Evolutionary conservation across 2,888 invertebrate species (phyloP), one percentile per base, ranked within the genome.

Genomic region (Nematopogon swammerdamellus): DNA sequence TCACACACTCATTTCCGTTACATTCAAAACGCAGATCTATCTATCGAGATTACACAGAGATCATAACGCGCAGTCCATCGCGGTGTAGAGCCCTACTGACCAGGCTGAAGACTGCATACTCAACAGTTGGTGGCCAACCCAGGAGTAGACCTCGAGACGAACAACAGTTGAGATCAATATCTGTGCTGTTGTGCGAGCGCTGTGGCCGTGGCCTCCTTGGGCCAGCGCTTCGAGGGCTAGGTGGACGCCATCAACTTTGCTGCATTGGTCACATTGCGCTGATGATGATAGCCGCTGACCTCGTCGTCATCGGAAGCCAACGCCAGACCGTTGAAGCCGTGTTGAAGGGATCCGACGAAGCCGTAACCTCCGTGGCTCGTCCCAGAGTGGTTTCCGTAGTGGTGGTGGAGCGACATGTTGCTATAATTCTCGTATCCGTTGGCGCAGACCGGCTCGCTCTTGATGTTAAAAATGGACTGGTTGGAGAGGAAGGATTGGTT

Each of bases 211-310:
- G 36, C 3, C 11, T 14, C 36, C 25, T 25, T 6, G 36, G n/a
- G 36, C 62, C 72, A 85, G 45, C 53, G 70, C 16, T 14, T n/a
- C 6, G 11, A 48, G 46, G 55, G 74, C 80, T 88, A 91, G 69
- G 91, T 90, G 50, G 91, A 89, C 11, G 91, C 91, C 85, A 92
- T 89, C 54, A 91, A 79, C 67, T 91, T 91, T 50, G 91, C 90
- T 52, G 91, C 89, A 54, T 90, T 89, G 43, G 91, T 90, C 55
- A 91, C 91, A 74, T 91, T 91, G 64, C 91, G 90, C 66, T 91
- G 91, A 71, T 91, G 91, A 64, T 91, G 88, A 70, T 90, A 90
- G 20, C 90, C 88, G 54, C 83, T 83, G 56, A 86, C 82, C 55
- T 89, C 90, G 45, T 82, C 74, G 48, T 77, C 77, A 50, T 75